Percentiles rank a stretch among this genome's conserved stretches.
Evolutionary conservation across 2,113 vertebrate species (phyloP).

Genomic region (Phasianus colchicus): DNA sequence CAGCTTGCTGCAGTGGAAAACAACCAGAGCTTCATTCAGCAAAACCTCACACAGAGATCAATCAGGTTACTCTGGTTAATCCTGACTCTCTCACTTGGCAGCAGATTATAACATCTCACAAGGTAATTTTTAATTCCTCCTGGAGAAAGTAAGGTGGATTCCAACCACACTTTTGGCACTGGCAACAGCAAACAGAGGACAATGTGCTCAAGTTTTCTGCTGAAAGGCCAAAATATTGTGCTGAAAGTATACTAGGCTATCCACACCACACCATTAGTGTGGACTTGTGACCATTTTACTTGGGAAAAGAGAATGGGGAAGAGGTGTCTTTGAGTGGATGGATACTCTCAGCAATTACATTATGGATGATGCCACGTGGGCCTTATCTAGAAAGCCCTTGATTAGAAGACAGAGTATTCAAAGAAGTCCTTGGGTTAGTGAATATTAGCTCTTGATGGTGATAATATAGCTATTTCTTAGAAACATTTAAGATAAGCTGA

Average conservation of each 20-base stretch:
- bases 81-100: conserved; percentile 40
- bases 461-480: not conserved
- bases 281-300: not conserved
- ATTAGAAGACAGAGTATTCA: not conserved
- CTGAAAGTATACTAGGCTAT: not conserved
- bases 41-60: conserved; percentile 65
- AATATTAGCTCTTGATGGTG: not conserved
- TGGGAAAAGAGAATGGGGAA: not conserved
- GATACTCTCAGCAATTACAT: not conserved
- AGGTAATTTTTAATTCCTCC: conserved; percentile 27
- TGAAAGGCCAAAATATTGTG: not conserved
- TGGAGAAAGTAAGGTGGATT: not conserved
- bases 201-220: not conserved
- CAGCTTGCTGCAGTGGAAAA: conserved; percentile 17
- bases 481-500: not conserved
- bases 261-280: not conserved
- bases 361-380: rapidly evolving
- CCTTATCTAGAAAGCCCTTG: not conserved
- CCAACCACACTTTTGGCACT: not conserved
- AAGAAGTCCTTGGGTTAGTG: not conserved
- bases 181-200: not conserved
- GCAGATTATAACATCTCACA: not conserved
- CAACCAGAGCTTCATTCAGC: conserved; percentile 2
- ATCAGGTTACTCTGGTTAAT: conserved; percentile 52
- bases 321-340: not conserved